phyloP scores from a whole-genome alignment of 2,113 vertebrate genomes.

The Bostrychus sinensis region DNA sequence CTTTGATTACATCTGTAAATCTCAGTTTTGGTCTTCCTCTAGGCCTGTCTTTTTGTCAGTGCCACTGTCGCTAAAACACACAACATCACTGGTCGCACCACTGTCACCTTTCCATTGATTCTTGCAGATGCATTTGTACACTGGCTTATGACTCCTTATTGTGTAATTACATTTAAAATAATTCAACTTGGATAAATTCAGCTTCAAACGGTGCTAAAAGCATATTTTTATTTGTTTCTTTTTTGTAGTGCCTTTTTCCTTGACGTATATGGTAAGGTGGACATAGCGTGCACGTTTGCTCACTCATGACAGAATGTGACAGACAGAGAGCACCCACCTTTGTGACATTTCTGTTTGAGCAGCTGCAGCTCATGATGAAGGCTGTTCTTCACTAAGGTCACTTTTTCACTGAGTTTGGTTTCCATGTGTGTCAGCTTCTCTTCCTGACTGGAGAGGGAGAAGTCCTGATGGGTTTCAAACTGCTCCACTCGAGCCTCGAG shows the following conservation, averaged over 20 bases:
- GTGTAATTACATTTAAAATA: too few species aligned
- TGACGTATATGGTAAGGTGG: constrained; percentile 5
- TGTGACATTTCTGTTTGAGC: constrained; percentile 82
- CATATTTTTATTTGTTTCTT: constrained; percentile 1
- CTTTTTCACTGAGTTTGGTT: constrained; percentile 73
- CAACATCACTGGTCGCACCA: too few species aligned
- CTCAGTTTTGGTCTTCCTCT: too few species aligned
- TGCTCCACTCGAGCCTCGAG: constrained; percentile 73
- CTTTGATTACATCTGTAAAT: too few species aligned
- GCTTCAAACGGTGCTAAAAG: too few species aligned
- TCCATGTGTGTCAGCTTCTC: constrained; percentile 70
- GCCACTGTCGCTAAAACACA: too few species aligned
- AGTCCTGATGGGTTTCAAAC: constrained; percentile 60
- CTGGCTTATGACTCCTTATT: too few species aligned
- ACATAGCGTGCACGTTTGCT: constrained; percentile 38
- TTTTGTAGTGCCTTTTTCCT: constrained; percentile 16
- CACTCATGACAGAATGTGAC: constrained; percentile 40
- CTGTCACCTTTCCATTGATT: too few species aligned
- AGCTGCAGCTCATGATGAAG: constrained; percentile 82
- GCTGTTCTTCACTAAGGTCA: constrained; percentile 76
- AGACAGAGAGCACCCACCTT: constrained; percentile 72
- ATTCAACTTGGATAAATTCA: too few species aligned
- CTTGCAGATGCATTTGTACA: too few species aligned
- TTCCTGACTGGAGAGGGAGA: constrained; percentile 41
- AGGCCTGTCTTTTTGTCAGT: too few species aligned